phyloP scores from a whole-genome alignment of 2,113 vertebrate species.

The Atractosteus spatula region DNA sequence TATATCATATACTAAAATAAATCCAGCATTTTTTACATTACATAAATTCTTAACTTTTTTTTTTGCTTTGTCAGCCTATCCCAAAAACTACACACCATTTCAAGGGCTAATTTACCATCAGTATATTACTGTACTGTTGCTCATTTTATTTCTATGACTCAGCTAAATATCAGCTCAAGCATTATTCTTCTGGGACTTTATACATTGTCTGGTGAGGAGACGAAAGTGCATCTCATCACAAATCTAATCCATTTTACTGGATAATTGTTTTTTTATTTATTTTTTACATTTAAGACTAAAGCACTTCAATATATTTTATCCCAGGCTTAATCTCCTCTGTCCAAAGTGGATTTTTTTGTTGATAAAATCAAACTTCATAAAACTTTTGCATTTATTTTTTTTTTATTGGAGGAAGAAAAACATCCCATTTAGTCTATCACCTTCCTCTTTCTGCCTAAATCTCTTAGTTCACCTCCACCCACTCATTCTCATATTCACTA shows the following conservation, averaged over 20 bases:
- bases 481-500: background rate
- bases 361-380: background rate
- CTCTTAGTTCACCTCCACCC: too few species aligned
- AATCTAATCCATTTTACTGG: slow-evolving; percentile 9
- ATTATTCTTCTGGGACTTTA: background rate
- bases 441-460: too few species aligned
- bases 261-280: background rate
- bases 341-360: slow-evolving; percentile 1
- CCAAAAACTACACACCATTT: background rate
- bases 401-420: background rate
- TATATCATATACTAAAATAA: too few species aligned
- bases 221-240: slow-evolving; percentile 5
- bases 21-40: too few species aligned
- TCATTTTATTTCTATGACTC: background rate
- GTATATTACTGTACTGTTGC: background rate
- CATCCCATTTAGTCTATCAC: too few species aligned
- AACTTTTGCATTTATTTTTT: background rate
- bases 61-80: background rate
- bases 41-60: too few species aligned
- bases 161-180: background rate
- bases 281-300: background rate
- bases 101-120: background rate
- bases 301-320: background rate
- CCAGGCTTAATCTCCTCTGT: background rate
- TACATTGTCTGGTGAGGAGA: background rate